Evolutionary conservation across 2,888 invertebrate species (phyloP), one percentile per base, ranked within the genome.

Genomic region (Drosophila macrospina): DNA sequence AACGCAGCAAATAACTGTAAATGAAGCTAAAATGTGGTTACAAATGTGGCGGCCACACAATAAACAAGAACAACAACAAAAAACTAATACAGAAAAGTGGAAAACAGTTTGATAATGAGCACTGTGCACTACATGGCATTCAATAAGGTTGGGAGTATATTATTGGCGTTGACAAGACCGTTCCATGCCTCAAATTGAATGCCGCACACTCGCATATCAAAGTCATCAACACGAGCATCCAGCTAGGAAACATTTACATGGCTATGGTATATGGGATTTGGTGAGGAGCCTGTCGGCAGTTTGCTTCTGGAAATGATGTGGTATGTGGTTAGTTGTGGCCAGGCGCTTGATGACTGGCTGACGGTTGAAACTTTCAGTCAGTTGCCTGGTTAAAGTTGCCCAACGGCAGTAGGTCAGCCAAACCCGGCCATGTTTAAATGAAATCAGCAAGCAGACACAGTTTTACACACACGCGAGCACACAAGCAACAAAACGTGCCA

Each of bases 11-110:
- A 87, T 83, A 86, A 83, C 86, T 78, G 86, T 74, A 83, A 88
- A 85, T 87, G 80, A 80, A 88, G 83, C 86, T 80, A 88, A 86
- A 85, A 73, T 85, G 88, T 68, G 85, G 88, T 85, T 70, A 41
- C 66, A 66, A 71, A 73, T 68, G 76, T 60, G 77, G 48, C 44
- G 54, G 64, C 69, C 50, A 61, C 62, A 70, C 45, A 67, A 82
- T 59, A 51, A 61, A 60, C 50, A 59, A 52, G 20, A 15, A 30
- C 5, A 57, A 13, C 51, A 41, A 52, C 15, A 24, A 13, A 51
- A 13, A 16, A 28, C 10, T 26, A 36, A 48, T 8, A 11, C 24
- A 1, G 2, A 20, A 16, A n/a, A 8, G 6, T 16, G 32, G 8
- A 10, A 34, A 45, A 36, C 42, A 32, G 42, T 71, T 62, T 57